Percentiles rank a stretch among this genome's conserved stretches.
phyloP scores from a whole-genome alignment of 1,140 invertebrate species.

The Bradysia coprophila region DNA sequence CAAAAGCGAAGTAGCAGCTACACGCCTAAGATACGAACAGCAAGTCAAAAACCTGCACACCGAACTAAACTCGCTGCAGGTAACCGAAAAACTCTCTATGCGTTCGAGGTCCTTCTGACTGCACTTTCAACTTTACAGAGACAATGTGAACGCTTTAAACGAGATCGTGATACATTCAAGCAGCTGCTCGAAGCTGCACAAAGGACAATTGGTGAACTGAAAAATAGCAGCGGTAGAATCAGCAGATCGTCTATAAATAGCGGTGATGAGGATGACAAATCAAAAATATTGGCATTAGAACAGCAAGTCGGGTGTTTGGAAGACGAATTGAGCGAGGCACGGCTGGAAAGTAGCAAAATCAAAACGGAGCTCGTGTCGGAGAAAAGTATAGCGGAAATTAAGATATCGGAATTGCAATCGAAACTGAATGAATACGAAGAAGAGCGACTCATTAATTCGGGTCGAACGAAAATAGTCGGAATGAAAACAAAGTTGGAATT shows the following conservation, averaged over 20 bases:
- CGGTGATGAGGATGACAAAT: constrained; percentile 34
- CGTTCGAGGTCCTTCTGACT: neutral
- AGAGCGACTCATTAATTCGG: constrained; percentile 56
- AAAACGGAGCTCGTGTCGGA: constrained; percentile 82
- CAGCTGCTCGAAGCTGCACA: constrained; percentile 78
- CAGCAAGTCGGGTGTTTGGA: constrained; percentile 70
- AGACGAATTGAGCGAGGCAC: constrained; percentile 70
- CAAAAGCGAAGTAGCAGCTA: constrained; percentile 66
- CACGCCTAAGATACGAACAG: constrained; percentile 75
- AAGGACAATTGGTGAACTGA: constrained; percentile 60
- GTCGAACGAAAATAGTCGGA: constrained; percentile 66
- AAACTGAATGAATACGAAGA: constrained; percentile 83
- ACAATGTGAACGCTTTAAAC: constrained; percentile 45
- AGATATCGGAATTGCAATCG: constrained; percentile 75
- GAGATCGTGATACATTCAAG: constrained; percentile 77
- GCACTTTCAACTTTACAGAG: constrained; percentile 9
- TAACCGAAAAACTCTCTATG: constrained; percentile 41
- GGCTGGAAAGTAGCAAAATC: constrained; percentile 62
- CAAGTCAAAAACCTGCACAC: constrained; percentile 68
- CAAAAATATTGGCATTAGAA: constrained; percentile 47
- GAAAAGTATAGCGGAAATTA: constrained; percentile 71
- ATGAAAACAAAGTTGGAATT: constrained; percentile 77
- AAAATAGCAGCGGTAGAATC: constrained; percentile 26
- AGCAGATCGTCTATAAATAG: constrained; percentile 19
- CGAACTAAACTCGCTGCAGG: constrained; percentile 69